phyloP scores from a whole-genome alignment of 2,797 vertebrate genomes.

The Sebastes iracundus region DNA sequence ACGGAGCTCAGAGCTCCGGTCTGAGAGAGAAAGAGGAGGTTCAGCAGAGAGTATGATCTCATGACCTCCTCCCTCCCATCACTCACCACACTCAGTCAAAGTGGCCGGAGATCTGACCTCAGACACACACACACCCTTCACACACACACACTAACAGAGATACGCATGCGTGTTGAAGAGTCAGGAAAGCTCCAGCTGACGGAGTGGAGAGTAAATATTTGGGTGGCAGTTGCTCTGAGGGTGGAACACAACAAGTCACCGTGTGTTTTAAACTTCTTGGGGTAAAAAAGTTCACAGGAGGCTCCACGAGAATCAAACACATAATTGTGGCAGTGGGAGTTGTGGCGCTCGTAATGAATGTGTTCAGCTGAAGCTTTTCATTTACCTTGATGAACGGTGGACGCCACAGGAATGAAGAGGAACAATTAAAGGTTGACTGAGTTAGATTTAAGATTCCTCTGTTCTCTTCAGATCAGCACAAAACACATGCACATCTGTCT shows the following conservation, averaged over 20 bases:
- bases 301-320: constrained; percentile 55
- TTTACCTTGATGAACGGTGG: constrained; percentile 58
- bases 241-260: constrained; percentile 3
- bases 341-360: constrained; percentile 60
- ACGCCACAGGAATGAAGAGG: constrained; percentile 48
- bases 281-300: constrained; percentile 9
- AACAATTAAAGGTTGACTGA: constrained; percentile 33
- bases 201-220: constrained; percentile 58
- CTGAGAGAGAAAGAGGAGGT: constrained; percentile 35
- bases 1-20: constrained; percentile 30
- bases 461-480: neutral
- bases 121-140: constrained; percentile 34
- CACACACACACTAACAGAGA: constrained; percentile 33
- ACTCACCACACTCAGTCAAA: constrained; percentile 52
- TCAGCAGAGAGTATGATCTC: constrained; percentile 45
- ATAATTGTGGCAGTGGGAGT: constrained; percentile 50
- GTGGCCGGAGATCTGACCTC: constrained; percentile 8
- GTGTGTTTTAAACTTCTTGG: constrained; percentile 21
- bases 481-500: neutral
- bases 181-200: constrained; percentile 18
- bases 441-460: neutral
- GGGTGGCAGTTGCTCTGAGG: constrained; percentile 22
- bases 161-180: constrained; percentile 23
- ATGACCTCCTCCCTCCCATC: constrained; percentile 64
- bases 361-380: constrained; percentile 40